These are phyloP conservation scores for Sebastes elongatus DNA, from an alignment of 2,797 vertebrate genomes.

Conservation along the genomic window DNA sequence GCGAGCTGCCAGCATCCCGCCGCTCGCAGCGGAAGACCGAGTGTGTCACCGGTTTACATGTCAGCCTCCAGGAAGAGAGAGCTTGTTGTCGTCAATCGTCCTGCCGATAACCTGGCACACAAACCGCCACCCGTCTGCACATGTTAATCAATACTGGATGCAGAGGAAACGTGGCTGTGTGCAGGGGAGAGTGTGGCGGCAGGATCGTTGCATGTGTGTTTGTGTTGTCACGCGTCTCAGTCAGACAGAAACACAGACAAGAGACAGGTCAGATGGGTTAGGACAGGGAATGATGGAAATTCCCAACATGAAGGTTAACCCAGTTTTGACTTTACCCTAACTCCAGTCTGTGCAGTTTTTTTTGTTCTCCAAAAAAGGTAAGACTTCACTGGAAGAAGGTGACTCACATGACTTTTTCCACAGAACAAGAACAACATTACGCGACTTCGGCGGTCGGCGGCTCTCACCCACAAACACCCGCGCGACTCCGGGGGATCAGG, in stretches of 20 bases:
- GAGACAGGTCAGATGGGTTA: background rate
- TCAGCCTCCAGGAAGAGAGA: constrained; percentile 35
- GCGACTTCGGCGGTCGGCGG: background rate
- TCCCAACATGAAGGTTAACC: background rate
- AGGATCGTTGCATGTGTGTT: background rate
- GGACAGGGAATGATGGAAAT: background rate
- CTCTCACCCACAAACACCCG: constrained; percentile 34
- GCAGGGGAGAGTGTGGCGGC: background rate
- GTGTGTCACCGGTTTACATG: constrained; percentile 34
- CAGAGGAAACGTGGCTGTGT: constrained; percentile 43
- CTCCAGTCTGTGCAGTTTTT: background rate
- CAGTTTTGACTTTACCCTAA: background rate
- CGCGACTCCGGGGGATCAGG: constrained; percentile 14
- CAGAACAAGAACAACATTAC: background rate
- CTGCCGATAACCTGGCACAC: constrained; percentile 26
- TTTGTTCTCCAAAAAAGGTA: background rate
- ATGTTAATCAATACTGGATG: constrained; percentile 32
- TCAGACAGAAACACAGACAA: background rate
- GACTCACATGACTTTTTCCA: background rate
- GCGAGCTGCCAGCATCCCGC: constrained; percentile 37
- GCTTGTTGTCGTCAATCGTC: constrained; percentile 13
- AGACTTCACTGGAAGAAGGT: background rate
- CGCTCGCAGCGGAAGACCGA: constrained; percentile 11
- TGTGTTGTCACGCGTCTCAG: background rate
- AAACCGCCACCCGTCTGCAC: constrained; percentile 3